These are phyloP conservation scores for Pantherophis alleghaniensis DNA, from an alignment of 2,797 vertebrate genomes.

Conservation along the genomic window DNA sequence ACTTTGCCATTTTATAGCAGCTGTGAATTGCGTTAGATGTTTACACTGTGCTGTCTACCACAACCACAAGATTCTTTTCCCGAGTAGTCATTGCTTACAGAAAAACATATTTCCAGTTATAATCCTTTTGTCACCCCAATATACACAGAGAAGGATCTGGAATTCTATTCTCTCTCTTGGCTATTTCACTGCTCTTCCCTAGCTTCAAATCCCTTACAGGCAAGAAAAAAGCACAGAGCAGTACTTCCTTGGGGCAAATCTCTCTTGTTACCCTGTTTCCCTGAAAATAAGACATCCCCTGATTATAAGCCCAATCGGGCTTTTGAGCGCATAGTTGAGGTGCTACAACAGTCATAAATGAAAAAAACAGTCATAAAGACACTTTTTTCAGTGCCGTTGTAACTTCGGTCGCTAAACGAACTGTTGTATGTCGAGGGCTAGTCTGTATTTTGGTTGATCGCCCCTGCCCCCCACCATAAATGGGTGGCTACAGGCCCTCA, in stretches of 20 bases:
- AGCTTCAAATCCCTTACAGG: not conserved
- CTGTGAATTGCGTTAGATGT: not conserved
- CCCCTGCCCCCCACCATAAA: not conserved
- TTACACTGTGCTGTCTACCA: not conserved
- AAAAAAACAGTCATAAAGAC: no score
- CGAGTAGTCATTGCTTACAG: not conserved
- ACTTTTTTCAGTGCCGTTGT: no score
- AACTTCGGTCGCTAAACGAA: no score
- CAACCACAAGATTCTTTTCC: not conserved
- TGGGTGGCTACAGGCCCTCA: not conserved
- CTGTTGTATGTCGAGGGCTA: no score
- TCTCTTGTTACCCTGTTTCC: no score
- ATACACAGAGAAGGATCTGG: not conserved
- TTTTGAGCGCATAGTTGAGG: no score
- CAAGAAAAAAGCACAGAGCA: not conserved
- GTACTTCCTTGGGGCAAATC: not conserved
- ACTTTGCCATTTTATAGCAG: not conserved
- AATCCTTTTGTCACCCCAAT: not conserved
- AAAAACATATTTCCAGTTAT: not conserved
- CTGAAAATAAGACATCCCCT: no score
- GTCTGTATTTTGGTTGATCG: not conserved
- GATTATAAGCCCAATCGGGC: no score
- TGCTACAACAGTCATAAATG: no score
- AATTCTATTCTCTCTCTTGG: not conserved
- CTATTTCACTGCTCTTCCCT: not conserved